Evolutionary conservation across 2,113 vertebrate genomes (phyloP).

Genomic region (Holacanthus passer): DNA sequence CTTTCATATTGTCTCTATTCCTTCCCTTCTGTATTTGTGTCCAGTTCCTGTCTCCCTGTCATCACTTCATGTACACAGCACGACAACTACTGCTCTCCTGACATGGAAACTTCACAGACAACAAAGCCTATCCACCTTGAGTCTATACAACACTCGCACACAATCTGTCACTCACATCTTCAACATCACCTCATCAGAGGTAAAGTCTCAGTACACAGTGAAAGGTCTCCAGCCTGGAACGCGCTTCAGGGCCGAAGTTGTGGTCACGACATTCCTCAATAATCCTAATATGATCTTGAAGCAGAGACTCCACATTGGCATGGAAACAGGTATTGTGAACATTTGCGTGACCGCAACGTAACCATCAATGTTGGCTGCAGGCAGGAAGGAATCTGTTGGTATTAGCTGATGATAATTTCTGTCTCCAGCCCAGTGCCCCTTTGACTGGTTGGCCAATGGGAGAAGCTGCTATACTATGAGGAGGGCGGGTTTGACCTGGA

Average conservation of each 20-base stretch:
- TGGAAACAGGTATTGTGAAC: constrained; percentile 87
- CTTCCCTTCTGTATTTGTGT: constrained; percentile 16
- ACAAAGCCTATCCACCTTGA: constrained; percentile 56
- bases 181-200: constrained; percentile 44
- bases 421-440: constrained; percentile 84
- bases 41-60: constrained; percentile 73
- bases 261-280: constrained; percentile 80
- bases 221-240: constrained; percentile 83
- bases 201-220: constrained; percentile 73
- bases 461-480: constrained; percentile 86
- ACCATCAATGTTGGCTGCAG: neutral
- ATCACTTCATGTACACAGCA: constrained; percentile 72
- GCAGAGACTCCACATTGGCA: constrained; percentile 82
- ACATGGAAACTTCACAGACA: constrained; percentile 78
- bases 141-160: constrained; percentile 58
- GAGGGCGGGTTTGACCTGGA: constrained; percentile 82
- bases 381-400: neutral
- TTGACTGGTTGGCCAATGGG: constrained; percentile 85
- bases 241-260: constrained; percentile 80
- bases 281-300: constrained; percentile 80
- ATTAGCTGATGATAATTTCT: constrained; percentile 12
- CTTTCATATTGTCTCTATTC: constrained; percentile 3
- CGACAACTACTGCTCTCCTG: constrained; percentile 85
- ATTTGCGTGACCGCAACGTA: neutral
- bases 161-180: constrained; percentile 42